phyloP scores from a whole-genome alignment of 2,797 vertebrate genomes.

The Clamator glandarius region DNA sequence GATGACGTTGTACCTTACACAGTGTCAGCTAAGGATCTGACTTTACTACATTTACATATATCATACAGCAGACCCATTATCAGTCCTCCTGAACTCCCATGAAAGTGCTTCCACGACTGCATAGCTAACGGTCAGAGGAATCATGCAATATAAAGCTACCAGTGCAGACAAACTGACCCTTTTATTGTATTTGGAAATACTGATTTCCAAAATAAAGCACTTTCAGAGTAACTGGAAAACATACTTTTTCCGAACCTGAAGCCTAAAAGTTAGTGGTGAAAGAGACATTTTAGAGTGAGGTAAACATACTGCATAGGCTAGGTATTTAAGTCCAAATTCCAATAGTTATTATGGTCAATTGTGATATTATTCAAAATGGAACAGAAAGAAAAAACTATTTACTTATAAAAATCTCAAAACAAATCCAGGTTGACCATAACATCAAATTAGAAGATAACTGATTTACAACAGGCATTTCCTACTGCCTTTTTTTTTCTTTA shows the following conservation, averaged over 20 bases:
- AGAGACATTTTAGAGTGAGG: conserved; percentile 4
- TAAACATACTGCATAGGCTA: conserved; percentile 40
- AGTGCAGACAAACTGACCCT: not conserved
- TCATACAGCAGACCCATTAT: not conserved
- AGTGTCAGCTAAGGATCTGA: not conserved
- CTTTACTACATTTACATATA: not conserved
- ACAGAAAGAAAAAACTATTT: not conserved
- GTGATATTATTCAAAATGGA: not conserved
- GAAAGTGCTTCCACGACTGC: conserved; percentile 6
- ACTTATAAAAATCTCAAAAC: not conserved
- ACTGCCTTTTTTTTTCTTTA: not conserved
- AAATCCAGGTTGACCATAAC: not conserved
- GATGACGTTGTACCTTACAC: not conserved
- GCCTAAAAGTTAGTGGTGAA: not conserved
- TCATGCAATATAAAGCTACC: not conserved
- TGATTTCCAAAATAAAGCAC: conserved; percentile 17
- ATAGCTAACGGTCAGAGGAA: conserved; percentile 24
- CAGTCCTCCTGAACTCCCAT: not conserved
- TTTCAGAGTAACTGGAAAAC: not conserved
- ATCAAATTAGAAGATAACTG: not conserved
- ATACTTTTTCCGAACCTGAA: not conserved
- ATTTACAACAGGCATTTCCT: not conserved
- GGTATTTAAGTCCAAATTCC: conserved; percentile 5
- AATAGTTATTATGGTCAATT: not conserved
- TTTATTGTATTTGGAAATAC: not conserved